Evolutionary conservation across 2,888 invertebrate species (phyloP).

Genomic region (Phalangium opilio): DNA sequence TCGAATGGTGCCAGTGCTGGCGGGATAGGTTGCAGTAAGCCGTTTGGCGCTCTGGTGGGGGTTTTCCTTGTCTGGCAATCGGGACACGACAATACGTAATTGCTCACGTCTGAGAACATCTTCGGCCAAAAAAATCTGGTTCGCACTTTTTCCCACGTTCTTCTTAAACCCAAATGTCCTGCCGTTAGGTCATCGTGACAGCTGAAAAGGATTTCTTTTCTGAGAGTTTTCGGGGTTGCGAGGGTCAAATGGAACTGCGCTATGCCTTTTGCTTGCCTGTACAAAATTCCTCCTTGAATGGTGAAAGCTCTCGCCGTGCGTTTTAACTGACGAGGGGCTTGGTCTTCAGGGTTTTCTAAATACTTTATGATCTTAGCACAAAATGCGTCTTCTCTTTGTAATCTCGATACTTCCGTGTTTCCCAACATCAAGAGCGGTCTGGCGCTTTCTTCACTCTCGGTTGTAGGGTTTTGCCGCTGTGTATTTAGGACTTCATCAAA

Average conservation of each 20-base stretch:
- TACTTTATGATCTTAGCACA: background rate
- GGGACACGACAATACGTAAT: constrained; percentile 4
- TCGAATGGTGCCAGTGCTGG: background rate
- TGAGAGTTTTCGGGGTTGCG: constrained; percentile 14
- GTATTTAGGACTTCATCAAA: background rate
- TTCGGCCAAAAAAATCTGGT: background rate
- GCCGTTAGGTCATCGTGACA: constrained; percentile 12
- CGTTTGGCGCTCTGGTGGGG: background rate
- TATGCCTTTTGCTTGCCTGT: background rate
- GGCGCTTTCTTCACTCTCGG: background rate
- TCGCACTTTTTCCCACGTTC: background rate
- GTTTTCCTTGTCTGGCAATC: constrained; percentile 5
- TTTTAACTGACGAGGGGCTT: no score
- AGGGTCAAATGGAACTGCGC: constrained; percentile 1
- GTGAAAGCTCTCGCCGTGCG: background rate
- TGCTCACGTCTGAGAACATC: background rate
- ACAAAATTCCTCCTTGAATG: background rate
- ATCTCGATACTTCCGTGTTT: background rate
- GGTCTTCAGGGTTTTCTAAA: background rate
- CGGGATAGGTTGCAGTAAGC: constrained; percentile 1
- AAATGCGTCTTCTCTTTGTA: background rate
- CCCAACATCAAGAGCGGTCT: background rate
- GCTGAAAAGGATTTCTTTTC: constrained; percentile 8
- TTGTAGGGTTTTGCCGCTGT: no score
- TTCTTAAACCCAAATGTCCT: constrained; percentile 5